Conservation (phyloP, 2,888 invertebrate species). For the Morpho deidamia region DNA sequence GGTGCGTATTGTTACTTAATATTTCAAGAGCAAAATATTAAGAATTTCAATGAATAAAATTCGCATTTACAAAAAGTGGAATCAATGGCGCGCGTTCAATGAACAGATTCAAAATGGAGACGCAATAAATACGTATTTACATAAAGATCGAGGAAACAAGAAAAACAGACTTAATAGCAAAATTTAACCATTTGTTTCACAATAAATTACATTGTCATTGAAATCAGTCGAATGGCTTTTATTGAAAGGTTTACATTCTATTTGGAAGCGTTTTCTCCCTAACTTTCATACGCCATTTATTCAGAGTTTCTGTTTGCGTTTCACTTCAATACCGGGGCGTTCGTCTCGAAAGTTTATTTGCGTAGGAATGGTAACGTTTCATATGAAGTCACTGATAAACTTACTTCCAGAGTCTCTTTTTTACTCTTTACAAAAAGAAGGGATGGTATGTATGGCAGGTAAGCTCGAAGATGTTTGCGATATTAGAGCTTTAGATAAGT, state of each 20-base stretch:
- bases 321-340: constrained; percentile 43
- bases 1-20: too few species aligned
- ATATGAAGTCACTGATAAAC: constrained; percentile 37
- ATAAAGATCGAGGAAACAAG: constrained; percentile 13
- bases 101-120: constrained; percentile 2
- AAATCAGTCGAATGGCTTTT: constrained; percentile 30
- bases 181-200: constrained; percentile 17
- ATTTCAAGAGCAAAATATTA: too few species aligned
- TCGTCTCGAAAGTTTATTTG: constrained; percentile 55
- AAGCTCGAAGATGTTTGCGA: too few species aligned
- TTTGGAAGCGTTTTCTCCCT: constrained; percentile 32
- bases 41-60: too few species aligned
- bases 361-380: constrained; percentile 33
- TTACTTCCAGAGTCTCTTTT: constrained; percentile 1
- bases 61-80: too few species aligned
- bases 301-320: constrained; percentile 54
- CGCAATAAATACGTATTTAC: constrained; percentile 1
- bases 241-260: constrained; percentile 32
- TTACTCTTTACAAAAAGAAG: background rate
- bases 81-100: background rate
- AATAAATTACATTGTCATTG: constrained; percentile 25
- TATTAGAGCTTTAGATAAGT: background rate
- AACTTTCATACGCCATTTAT: constrained; percentile 49
- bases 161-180: constrained; percentile 18
- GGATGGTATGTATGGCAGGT: background rate